Conservation (phyloP, 1,140 invertebrate genomes). For the Pemphigus obesinymphae region DNA sequence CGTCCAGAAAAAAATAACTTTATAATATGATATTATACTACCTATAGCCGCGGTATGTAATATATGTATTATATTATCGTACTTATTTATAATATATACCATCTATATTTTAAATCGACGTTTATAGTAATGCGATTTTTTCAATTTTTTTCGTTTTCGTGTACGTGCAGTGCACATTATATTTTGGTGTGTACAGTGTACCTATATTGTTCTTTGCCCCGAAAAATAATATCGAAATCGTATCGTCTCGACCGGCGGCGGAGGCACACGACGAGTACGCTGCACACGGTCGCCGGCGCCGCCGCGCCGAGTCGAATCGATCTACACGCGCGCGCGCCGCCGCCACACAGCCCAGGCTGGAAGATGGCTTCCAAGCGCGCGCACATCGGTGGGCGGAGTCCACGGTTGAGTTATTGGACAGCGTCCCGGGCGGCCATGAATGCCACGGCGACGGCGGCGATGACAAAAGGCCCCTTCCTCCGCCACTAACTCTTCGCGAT, state of each 20-base stretch:
- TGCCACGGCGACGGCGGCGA: neutral
- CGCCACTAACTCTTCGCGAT: neutral
- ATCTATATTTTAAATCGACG: neutral
- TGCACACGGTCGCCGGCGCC: neutral
- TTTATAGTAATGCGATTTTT: no score
- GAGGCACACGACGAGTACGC: neutral
- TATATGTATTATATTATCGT: neutral
- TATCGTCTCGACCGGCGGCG: neutral
- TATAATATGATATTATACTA: neutral
- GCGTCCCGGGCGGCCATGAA: slow-evolving; percentile 31
- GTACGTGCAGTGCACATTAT: no score
- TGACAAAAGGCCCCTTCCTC: slow-evolving; percentile 9
- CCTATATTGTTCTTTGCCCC: neutral
- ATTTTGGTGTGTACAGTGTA: no score
- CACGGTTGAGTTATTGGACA: slow-evolving; percentile 26
- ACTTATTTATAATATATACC: neutral
- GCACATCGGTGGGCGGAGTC: slow-evolving; percentile 12
- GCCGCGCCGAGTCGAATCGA: neutral
- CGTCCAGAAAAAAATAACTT: no score
- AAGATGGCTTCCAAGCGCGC: slow-evolving; percentile 41
- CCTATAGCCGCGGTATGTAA: neutral
- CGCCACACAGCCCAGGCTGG: neutral
- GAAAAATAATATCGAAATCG: neutral
- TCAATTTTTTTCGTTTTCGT: no score
- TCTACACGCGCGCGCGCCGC: neutral